Evolutionary conservation across 2,888 invertebrate genomes (phyloP).

Genomic region (Formica aserva): DNA sequence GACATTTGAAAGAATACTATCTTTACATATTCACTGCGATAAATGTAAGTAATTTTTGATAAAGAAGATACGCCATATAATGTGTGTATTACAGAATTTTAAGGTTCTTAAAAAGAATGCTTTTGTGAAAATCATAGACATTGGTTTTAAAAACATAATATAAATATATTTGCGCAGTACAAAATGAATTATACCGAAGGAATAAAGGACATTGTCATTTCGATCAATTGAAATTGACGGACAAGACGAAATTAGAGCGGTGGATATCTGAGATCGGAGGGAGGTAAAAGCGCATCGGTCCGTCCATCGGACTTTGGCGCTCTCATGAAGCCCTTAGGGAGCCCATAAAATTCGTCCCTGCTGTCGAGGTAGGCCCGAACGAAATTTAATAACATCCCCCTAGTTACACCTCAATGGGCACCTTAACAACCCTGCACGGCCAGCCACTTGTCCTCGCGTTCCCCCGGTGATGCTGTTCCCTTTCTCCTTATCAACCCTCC

Average conservation of each 20-base stretch:
- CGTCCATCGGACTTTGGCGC: constrained; percentile 69
- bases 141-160: too few species aligned
- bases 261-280: constrained; percentile 20
- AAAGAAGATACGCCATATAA: neutral
- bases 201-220: neutral
- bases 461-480: constrained; percentile 58
- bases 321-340: constrained; percentile 72
- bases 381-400: constrained; percentile 86
- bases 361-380: constrained; percentile 83
- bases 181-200: neutral
- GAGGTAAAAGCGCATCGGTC: constrained; percentile 16
- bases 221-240: constrained; percentile 25
- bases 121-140: neutral
- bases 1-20: neutral
- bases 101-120: neutral
- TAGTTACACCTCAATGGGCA: constrained; percentile 86
- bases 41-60: neutral
- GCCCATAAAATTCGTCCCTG: constrained; percentile 83
- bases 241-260: constrained; percentile 10
- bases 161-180: neutral
- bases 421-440: constrained; percentile 84
- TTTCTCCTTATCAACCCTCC: constrained; percentile 74
- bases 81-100: neutral
- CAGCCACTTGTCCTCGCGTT: constrained; percentile 68
- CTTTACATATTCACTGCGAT: neutral